Conservation (phyloP, 2,113 vertebrate species). For the Nesoenas mayeri region DNA sequence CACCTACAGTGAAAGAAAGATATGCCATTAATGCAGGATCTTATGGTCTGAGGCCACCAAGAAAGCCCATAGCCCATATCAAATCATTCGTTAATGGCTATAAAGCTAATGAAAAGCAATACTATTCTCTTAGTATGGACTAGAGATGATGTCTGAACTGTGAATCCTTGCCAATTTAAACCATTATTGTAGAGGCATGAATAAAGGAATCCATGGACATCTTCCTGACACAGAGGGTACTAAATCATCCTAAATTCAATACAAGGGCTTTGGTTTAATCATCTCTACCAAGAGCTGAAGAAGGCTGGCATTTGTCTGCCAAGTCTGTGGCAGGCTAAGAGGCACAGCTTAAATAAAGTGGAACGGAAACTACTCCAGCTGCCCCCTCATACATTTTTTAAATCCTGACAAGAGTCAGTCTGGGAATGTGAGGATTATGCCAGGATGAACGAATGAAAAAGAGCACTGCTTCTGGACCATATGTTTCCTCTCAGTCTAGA, state of each 20-base stretch:
- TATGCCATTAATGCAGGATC: not conserved
- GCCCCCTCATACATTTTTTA: constrained; percentile 29
- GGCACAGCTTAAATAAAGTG: constrained; percentile 39
- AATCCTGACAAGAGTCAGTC: constrained; percentile 51
- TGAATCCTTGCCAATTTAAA: constrained; percentile 16
- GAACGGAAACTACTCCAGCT: constrained; percentile 56
- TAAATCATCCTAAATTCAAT: constrained; percentile 41
- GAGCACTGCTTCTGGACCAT: constrained; percentile 40
- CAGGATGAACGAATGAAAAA: constrained; percentile 31
- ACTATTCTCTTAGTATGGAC: not conserved
- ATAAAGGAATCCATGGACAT: not conserved
- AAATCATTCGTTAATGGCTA: not conserved
- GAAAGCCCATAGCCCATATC: not conserved
- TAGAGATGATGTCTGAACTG: not conserved
- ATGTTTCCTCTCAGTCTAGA: constrained; percentile 52
- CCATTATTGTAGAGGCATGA: not conserved
- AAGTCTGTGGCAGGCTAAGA: constrained; percentile 34
- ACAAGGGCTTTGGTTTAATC: not conserved
- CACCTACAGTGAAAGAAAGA: not conserved
- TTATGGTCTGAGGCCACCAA: not conserved
- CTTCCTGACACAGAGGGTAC: not conserved
- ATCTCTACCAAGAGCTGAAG: not conserved
- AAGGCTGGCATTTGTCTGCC: constrained; percentile 46
- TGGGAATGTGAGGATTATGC: constrained; percentile 56
- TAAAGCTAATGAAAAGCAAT: constrained; percentile 17